These are phyloP conservation scores for Amazona vittata DNA, from an alignment of 2,113 vertebrate genomes.

Conservation along the genomic window DNA sequence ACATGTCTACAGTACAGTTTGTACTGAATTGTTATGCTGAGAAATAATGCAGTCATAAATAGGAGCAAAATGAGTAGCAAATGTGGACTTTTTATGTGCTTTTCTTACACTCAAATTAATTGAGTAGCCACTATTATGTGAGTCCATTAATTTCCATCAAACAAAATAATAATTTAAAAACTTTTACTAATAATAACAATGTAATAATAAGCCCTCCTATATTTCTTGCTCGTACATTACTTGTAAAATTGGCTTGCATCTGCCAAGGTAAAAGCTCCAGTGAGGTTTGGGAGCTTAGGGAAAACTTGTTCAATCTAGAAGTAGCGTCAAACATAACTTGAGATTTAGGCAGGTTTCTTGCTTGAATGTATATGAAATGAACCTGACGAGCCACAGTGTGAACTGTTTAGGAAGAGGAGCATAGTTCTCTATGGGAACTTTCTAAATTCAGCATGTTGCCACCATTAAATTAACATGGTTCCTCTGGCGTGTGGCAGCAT, in stretches of 20 bases:
- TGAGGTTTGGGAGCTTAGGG: background rate
- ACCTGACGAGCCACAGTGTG: background rate
- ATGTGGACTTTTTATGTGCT: background rate
- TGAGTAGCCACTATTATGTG: background rate
- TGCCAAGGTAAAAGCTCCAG: background rate
- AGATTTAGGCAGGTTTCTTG: background rate
- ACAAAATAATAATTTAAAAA: background rate
- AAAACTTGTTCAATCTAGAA: background rate
- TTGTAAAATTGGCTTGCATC: background rate
- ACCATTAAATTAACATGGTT: background rate
- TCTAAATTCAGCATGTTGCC: background rate
- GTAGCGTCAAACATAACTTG: background rate
- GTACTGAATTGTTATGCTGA: background rate
- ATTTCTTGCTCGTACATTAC: background rate
- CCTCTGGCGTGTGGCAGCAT: background rate
- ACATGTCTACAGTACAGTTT: fast-evolving
- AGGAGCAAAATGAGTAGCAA: background rate
- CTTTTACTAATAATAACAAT: background rate
- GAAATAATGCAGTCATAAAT: background rate
- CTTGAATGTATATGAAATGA: background rate
- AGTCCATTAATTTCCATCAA: background rate
- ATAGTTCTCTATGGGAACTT: background rate
- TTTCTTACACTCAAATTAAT: background rate
- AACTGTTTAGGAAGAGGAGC: background rate
- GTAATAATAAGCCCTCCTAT: fast-evolving